A percentile compares a stretch with the other conserved stretches of the same genome.
Conservation (phyloP, 2,888 invertebrate genomes). For the Thyatira batis region DNA sequence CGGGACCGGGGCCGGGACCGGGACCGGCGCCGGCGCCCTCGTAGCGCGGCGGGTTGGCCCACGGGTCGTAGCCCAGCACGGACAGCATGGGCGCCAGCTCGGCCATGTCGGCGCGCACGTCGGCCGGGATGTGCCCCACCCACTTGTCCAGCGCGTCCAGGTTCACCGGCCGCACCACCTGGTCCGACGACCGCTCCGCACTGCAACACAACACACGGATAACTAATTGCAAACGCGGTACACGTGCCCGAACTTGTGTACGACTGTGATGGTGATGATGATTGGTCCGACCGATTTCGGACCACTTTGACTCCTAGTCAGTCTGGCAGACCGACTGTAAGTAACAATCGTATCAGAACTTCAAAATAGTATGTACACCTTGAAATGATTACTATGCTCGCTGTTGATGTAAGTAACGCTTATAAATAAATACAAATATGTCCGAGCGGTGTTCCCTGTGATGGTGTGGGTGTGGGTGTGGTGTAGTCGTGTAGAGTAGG, state of each 20-base stretch:
- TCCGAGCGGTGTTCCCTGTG: too few relatives aligned
- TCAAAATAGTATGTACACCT: too few relatives aligned
- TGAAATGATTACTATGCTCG: too few relatives aligned
- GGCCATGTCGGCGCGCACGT: constrained; percentile 96
- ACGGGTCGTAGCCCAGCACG: constrained; percentile 96
- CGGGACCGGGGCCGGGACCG: constrained; percentile 30
- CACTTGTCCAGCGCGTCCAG: constrained; percentile 96
- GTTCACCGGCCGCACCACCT: constrained; percentile 99
- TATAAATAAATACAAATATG: too few relatives aligned
- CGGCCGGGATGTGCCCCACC: constrained; percentile 94
- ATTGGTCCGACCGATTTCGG: too few relatives aligned
- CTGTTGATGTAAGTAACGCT: too few relatives aligned
- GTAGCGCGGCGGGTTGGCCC: constrained; percentile 97
- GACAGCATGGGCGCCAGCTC: constrained; percentile 97
- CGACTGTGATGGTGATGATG: too few relatives aligned
- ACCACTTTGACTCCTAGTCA: too few relatives aligned
- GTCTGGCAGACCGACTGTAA: too few relatives aligned
- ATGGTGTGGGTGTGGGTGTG: not conserved
- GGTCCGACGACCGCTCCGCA: constrained; percentile 98
- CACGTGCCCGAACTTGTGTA: too few relatives aligned
- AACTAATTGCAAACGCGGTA: too few relatives aligned
- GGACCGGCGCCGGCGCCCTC: constrained; percentile 83
- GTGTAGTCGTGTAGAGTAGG: not conserved
- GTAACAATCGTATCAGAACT: too few relatives aligned
- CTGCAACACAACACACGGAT: constrained; percentile 80